A percentile compares a stretch with the other conserved stretches of the same genome.
These are phyloP conservation scores for Trichogramma evanescens DNA, from an alignment of 2,888 invertebrate genomes.

Conservation along the genomic window DNA sequence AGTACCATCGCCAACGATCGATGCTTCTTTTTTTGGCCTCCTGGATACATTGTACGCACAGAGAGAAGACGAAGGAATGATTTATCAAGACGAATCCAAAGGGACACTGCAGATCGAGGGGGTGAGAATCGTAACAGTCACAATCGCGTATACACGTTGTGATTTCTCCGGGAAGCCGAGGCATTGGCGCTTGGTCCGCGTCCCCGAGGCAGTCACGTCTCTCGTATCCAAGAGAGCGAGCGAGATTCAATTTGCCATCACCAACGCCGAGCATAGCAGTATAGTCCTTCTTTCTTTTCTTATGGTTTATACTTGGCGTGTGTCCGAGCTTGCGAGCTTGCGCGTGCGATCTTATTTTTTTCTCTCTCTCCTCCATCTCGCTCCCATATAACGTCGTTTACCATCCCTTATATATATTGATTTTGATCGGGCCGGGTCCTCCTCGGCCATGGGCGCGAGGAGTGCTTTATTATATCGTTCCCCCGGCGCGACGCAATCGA, in stretches of 20 bases:
- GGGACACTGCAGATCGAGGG: no score
- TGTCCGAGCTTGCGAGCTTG: not conserved
- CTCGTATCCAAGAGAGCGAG: slow-evolving; percentile 19
- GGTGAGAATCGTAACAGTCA: no score
- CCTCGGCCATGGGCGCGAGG: no score
- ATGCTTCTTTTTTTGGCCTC: no score
- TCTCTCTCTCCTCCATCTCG: not conserved
- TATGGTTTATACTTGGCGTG: slow-evolving; percentile 12
- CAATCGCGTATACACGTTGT: slow-evolving; percentile 29
- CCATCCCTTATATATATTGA: no score
- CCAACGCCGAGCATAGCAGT: slow-evolving; percentile 8
- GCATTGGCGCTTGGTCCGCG: slow-evolving; percentile 30
- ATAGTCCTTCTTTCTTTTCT: slow-evolving; percentile 5
- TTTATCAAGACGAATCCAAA: not conserved
- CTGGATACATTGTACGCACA: no score
- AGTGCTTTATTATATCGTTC: no score
- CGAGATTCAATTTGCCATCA: slow-evolving; percentile 44
- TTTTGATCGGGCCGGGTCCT: no score
- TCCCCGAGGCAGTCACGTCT: slow-evolving; percentile 44
- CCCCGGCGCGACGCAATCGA: no score
- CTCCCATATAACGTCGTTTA: not conserved
- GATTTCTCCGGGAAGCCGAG: slow-evolving; percentile 38
- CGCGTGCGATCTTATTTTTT: not conserved
- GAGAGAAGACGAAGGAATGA: not conserved
- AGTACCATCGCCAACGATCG: no score